Base-by-base conservation (phyloP, 2,797 vertebrate genomes). In the Serranus cabrilla region DNA sequence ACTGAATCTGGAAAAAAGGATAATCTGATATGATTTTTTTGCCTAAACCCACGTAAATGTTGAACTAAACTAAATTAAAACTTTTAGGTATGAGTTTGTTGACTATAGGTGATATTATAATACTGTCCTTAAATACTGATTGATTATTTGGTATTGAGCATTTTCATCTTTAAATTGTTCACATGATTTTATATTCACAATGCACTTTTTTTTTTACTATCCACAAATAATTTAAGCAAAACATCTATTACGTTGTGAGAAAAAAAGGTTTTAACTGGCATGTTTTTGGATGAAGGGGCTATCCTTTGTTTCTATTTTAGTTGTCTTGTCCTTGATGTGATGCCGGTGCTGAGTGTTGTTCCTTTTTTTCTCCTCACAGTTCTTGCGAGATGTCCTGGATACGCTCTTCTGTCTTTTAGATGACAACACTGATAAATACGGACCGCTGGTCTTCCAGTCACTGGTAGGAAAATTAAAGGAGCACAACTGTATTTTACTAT, bases 401-500 rank as follows among this genome's bases (percentile, higher is more conserved):
- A 99, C 98, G 0, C 94, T 99, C 49, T 99, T 99, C 89, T 97
- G 98, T 73, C 98, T 99, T 92, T 93, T 99, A 91, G 98, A 99
- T 93, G 98, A 99, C 91, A 99, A 99, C 91, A 99, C 98, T 5
- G 98, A 99, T 89, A 99, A 99, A 93, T 99, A 99, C 1, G 98
- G 98, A 37, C 96, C 98, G 2, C 88, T 99, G 87, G 98, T 99
- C 87, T 99, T 99, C 92, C 98, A 99, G 92, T 99, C 98, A 78
- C 91, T 99, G 97, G 98, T 99, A 95, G 95, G 97, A 84, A 57
- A 68, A 59, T 71, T 23, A 64, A 69, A 61, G 49, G 25, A 60
- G n/a, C 7, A 55, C 11, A 63, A 10, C 39, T 23, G 20, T 40
- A 14, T 14, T 69, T 18, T 50, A 14, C 18, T 18, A 7, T 23